Percentiles rank a stretch among this genome's conserved stretches.
phyloP scores from a whole-genome alignment of 2,113 vertebrate genomes.

The Alligator sinensis region DNA sequence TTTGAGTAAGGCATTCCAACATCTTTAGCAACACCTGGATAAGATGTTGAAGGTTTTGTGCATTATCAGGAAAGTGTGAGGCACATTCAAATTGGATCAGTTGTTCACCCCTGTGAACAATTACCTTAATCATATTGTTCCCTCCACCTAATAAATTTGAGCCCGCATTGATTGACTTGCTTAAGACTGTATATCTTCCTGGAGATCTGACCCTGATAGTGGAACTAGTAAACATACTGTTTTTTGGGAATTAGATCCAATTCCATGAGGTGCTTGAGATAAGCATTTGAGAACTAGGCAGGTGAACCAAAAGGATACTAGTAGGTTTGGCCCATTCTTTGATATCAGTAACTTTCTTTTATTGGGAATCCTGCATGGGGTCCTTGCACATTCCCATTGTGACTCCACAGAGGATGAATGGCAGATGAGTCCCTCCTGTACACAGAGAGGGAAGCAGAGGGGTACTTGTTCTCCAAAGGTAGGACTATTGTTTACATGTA shows the following conservation, averaged over 20 bases:
- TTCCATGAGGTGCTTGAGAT: background rate
- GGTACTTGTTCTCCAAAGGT: background rate
- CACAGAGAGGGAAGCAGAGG: background rate
- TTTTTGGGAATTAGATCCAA: background rate
- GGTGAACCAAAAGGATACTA: background rate
- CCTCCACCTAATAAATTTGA: background rate
- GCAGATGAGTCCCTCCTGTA: background rate
- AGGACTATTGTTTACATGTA: background rate
- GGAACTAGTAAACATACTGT: background rate
- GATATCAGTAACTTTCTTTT: background rate
- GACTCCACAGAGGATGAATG: background rate
- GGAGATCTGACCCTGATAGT: background rate
- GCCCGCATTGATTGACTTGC: background rate
- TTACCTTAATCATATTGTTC: background rate
- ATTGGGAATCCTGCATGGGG: background rate
- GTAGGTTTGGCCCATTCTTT: background rate
- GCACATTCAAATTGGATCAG: background rate
- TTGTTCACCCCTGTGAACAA: background rate
- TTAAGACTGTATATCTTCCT: background rate
- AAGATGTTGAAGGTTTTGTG: background rate
- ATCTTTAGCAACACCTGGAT: background rate
- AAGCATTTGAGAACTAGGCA: background rate
- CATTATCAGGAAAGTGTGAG: background rate
- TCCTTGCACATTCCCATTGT: background rate
- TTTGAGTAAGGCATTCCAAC: background rate